Evolutionary conservation across 92 coral and sea anemone species (phyloP).

Genomic region (Isaurus tuberculatus): DNA sequence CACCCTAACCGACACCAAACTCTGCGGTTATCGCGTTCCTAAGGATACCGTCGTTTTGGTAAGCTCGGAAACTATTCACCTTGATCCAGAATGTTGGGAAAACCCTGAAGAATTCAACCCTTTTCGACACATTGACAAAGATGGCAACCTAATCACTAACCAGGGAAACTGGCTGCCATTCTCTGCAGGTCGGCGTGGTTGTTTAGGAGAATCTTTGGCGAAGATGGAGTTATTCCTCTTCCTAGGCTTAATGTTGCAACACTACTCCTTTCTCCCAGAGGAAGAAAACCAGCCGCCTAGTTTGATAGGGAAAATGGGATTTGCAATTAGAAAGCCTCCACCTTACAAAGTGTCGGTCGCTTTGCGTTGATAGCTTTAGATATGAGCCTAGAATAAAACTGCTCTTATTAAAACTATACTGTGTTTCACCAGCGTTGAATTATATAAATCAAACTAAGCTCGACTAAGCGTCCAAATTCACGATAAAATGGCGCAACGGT

Average conservation of each 20-base stretch:
- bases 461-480: too few species aligned
- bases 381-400: background rate
- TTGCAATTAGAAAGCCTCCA: background rate
- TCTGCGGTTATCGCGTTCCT: constrained; percentile 47
- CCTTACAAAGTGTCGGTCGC: background rate
- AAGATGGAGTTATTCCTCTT: constrained; percentile 44
- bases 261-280: constrained; percentile 23
- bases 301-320: constrained; percentile 15
- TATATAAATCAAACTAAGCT: too few species aligned
- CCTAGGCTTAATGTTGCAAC: constrained; percentile 25
- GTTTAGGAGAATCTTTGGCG: constrained; percentile 45
- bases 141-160: constrained; percentile 24
- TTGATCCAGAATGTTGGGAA: constrained; percentile 41
- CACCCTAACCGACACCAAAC: constrained; percentile 37
- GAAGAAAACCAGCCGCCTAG: constrained; percentile 28
- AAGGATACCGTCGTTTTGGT: constrained; percentile 31
- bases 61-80: constrained; percentile 21
- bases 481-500: too few species aligned
- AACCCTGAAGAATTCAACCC: constrained; percentile 41
- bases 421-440: too few species aligned
- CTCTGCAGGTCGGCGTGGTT: constrained; percentile 49
- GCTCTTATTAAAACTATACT: too few species aligned
- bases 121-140: constrained; percentile 30
- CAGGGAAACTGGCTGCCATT: constrained; percentile 37
- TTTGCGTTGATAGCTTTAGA: background rate